Conservation (phyloP, 2,113 vertebrate genomes). For the Campylomormyrus numenius region DNA sequence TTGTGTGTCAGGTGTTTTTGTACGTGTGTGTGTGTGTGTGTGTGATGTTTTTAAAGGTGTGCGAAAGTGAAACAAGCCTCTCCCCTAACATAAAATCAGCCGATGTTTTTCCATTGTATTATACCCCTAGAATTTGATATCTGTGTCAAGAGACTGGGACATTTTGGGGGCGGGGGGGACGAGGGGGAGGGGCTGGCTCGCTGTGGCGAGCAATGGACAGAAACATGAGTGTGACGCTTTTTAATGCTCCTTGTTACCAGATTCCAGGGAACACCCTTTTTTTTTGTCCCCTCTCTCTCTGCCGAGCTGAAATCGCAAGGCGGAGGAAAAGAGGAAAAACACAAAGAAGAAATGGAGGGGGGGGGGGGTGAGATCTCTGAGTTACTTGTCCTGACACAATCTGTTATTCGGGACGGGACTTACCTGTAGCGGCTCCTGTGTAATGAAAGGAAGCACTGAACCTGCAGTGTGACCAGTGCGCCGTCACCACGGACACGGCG, state of each 20-base stretch:
- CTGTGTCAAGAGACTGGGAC: conserved; percentile 12
- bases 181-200: too few relatives aligned
- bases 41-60: neutral
- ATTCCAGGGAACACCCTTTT: conserved; percentile 52
- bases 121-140: conserved; percentile 25
- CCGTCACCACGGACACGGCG: too few relatives aligned
- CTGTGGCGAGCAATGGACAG: conserved; percentile 29
- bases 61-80: conserved; percentile 18
- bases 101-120: conserved; percentile 21
- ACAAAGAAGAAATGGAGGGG: conserved; percentile 49
- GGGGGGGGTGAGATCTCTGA: conserved; percentile 40
- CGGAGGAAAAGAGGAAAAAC: neutral
- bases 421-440: conserved; percentile 45
- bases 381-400: conserved; percentile 46
- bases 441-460: conserved; percentile 30
- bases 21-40: neutral
- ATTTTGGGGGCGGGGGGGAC: neutral
- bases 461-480: neutral
- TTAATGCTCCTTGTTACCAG: conserved; percentile 49
- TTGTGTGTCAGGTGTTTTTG: neutral
- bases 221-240: conserved; percentile 42
- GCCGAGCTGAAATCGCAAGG: neutral
- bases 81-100: conserved; percentile 26
- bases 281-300: neutral
- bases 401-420: conserved; percentile 38